Evolutionary conservation across 2,797 vertebrate species (phyloP), one percentile per base, ranked within the genome.

Genomic region (Sebastes ruberrimus): DNA sequence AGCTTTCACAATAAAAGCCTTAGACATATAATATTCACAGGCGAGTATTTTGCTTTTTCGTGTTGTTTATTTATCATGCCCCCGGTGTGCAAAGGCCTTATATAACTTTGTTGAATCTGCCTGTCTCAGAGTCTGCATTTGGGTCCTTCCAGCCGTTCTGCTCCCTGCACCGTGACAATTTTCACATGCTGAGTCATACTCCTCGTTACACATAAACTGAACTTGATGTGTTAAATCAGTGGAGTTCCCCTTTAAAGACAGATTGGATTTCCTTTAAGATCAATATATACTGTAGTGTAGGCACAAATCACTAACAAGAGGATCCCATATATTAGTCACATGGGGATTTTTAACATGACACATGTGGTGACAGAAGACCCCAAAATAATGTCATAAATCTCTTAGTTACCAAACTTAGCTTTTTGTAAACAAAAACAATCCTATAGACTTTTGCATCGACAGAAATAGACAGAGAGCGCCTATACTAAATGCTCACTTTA

Each of bases 401-500:
- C 7, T 22, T 22, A 14, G 32, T n/a, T 22, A 59, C 11, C 18
- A 61, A 66, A 71, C 7, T 14, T 11, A 23, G 5, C 52, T 53
- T 53, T 22, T 68, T 10, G n/a, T 14, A 16, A 38, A 32, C 38
- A 60, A 74, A 74, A 49, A 32, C 73, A 70, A 46, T 65, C 22
- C 61, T 38, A 52, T 25, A n/a, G 14, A 62, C 10, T 46, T 52
- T 5, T 70, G 20, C 23, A 32, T 10, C 32, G 23, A 46, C 7
- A 52, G 46, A 7, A 73, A 73, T 25, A 82, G 42, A 22, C 66
- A 25, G 27, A 56, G 22, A 64, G 57, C 7, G 22, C 60, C 56
- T 42, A 42, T 32, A 67, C 73, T 79, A 59, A 57, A 61, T 76
- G 42, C 57, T 63, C 33, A 30, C 67, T 72, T 80, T 32, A 86